These are phyloP conservation scores for Acanthosoma haemorrhoidale DNA, from an alignment of 2,888 invertebrate species.

Conservation along the genomic window DNA sequence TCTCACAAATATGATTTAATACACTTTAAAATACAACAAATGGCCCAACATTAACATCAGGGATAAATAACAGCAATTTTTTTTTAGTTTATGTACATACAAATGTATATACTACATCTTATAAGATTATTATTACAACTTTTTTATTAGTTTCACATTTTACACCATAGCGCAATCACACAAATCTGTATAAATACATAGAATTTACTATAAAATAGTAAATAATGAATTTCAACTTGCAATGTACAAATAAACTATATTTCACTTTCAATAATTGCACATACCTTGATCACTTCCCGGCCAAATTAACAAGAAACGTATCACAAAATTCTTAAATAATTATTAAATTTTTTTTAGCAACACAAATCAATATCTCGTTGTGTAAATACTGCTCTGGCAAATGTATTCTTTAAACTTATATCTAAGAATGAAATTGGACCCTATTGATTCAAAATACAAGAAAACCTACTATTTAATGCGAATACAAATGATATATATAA, in stretches of 20 bases:
- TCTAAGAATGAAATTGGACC: conserved; percentile 13
- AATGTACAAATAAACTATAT: conserved; percentile 31
- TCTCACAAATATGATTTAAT: conserved; percentile 31
- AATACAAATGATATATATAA: too few relatives aligned
- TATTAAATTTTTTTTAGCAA: not conserved
- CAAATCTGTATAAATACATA: conserved; percentile 18
- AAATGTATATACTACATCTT: conserved; percentile 4
- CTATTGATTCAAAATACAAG: conserved; percentile 1
- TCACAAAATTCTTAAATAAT: conserved; percentile 8
- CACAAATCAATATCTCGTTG: conserved; percentile 7
- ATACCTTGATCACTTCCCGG: conserved; percentile 23
- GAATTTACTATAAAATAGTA: conserved; percentile 23
- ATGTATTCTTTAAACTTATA: not conserved
- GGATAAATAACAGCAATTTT: conserved; percentile 27
- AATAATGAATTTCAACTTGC: conserved; percentile 30
- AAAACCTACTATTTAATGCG: too few relatives aligned
- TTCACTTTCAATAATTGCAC: conserved; percentile 28
- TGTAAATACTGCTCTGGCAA: conserved; percentile 14
- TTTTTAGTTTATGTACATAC: not conserved
- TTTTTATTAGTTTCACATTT: not conserved
- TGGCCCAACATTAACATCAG: conserved; percentile 28
- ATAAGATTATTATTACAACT: not conserved
- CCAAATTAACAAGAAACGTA: conserved; percentile 30
- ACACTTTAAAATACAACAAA: conserved; percentile 33
- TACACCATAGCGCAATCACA: conserved; percentile 22